A percentile compares a stretch with the other conserved stretches of the same genome.
These are phyloP conservation scores for Erebia ligea DNA, from an alignment of 2,888 invertebrate genomes.

Conservation along the genomic window DNA sequence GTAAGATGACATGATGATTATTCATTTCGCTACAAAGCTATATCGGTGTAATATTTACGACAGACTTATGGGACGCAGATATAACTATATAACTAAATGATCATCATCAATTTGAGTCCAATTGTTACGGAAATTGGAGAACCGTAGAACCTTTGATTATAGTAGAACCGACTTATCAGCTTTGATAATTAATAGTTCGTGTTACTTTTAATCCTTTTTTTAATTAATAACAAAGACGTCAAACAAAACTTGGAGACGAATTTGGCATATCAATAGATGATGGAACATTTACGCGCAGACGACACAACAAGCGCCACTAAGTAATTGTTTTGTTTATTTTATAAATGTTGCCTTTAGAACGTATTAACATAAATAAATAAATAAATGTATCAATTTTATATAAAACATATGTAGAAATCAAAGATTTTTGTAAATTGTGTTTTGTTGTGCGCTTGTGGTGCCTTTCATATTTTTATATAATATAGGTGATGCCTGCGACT, in stretches of 20 bases:
- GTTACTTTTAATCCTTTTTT: background rate
- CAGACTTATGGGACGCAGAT: no score
- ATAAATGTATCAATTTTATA: background rate
- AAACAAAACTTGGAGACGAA: background rate
- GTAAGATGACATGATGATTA: no score
- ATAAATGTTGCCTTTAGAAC: background rate
- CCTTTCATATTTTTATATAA: constrained; percentile 2
- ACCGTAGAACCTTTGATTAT: no score
- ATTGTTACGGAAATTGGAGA: no score
- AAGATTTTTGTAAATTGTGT: background rate
- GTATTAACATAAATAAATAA: no score
- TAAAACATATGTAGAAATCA: background rate
- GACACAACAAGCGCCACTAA: background rate
- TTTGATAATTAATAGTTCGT: background rate
- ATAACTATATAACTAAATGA: no score
- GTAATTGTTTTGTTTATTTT: constrained; percentile 5
- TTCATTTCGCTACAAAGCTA: no score
- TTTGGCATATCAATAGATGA: constrained; percentile 2
- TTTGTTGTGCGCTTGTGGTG: constrained; percentile 16
- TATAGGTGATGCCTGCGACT: background rate
- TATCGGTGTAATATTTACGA: no score
- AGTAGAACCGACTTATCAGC: no score
- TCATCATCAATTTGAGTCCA: no score
- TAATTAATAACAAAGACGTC: no score
- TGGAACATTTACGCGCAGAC: background rate